Evolutionary conservation across 2,113 vertebrate species (phyloP), one percentile per base, ranked within the genome.

Genomic region (Eira barbara): DNA sequence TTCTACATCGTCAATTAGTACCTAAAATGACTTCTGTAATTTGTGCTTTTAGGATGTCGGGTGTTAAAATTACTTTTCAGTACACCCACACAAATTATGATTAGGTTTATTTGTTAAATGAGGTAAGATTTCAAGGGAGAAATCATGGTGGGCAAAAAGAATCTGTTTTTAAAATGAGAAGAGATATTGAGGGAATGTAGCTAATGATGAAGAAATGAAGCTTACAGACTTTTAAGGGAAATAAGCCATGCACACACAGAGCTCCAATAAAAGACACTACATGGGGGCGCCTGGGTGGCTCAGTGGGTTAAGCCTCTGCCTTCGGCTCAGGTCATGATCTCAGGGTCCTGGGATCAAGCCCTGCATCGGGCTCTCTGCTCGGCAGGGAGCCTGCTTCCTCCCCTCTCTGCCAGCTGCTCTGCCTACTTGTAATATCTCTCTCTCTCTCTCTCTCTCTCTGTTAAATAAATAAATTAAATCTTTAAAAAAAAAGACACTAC

Each of bases 11-110:
- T 80, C 92, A 94, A 65, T 96, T 96, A 90, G 61, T 71, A 69
- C 61, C 61, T 96, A 79, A 97, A 97, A 95, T 92, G 74, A 93
- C 57, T 91, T 97, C 69, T 9, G 6, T 84, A 88, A 96, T 97
- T 97, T 88, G 83, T 87, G 52, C 89, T 97, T 97, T 96, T 73
- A 92, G 69, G 71, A 90, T 95, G 49, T 95, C 80, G 88, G 74
- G 25, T 92, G 55, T 95, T 96, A 84, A 96, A 94, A 93, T 81
- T 86, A 94, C 57, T 97, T 97, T 96, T 84, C 42, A 47, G 49
- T 81, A 85, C 86, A 95, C 55, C 69, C 69, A 89, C 82, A 71
- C 78, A 95, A 94, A 59, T 25, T 57, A 21, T 81, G 8, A 90
- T 73, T 96, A 67, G 42, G 83, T 81, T 95, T 88, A 88, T 90